These are phyloP conservation scores for Neuroterus valhalla DNA, from an alignment of 1,140 invertebrate species.

Conservation along the genomic window DNA sequence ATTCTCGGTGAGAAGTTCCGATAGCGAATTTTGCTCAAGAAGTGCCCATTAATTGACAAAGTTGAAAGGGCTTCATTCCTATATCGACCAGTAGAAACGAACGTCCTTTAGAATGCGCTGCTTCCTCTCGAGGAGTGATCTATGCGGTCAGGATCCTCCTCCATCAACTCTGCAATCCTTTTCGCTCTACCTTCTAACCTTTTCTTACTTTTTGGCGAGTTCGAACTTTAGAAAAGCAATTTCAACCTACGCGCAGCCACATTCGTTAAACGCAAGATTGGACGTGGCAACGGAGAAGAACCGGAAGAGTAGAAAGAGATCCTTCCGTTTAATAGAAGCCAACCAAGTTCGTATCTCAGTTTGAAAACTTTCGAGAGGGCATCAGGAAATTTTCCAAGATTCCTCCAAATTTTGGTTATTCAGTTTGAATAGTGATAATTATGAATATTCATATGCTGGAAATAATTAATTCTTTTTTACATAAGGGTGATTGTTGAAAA, in stretches of 20 bases:
- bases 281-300: neutral
- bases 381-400: no score
- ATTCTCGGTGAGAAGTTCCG: no score
- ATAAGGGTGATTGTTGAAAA: no score
- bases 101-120: slow-evolving; percentile 11
- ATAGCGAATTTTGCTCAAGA: no score
- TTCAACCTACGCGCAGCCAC: slow-evolving; percentile 19
- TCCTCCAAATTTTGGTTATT: no score
- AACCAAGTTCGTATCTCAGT: neutral
- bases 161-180: slow-evolving; percentile 26
- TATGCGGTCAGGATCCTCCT: slow-evolving; percentile 18
- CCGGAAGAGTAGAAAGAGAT: neutral
- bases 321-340: neutral
- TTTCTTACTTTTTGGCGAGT: neutral
- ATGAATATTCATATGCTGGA: no score
- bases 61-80: neutral
- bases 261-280: slow-evolving; percentile 26
- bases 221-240: slow-evolving; percentile 28
- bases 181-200: slow-evolving; percentile 21
- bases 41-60: neutral
- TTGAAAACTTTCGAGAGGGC: no score
- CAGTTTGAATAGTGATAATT: no score
- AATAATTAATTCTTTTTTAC: no score
- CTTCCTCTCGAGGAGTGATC: slow-evolving; percentile 17
- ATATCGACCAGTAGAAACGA: neutral